phyloP scores from a whole-genome alignment of 2,888 invertebrate species.

The Amphipyra tragopoginis region DNA sequence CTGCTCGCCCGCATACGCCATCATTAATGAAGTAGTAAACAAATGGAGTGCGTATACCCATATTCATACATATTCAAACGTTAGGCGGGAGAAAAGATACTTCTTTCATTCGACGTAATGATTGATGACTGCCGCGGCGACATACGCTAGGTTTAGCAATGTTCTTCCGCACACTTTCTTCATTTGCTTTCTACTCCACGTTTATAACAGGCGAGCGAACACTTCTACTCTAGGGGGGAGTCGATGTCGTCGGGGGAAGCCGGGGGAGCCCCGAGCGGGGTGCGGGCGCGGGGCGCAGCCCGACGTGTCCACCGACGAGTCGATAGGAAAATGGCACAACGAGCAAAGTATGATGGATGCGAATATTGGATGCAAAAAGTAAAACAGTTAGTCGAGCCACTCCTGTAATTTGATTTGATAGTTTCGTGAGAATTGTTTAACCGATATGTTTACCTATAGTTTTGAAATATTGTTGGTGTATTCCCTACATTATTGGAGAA shows the following conservation, averaged over 20 bases:
- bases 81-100: neutral
- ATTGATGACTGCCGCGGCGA: neutral
- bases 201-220: conserved; percentile 24
- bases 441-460: neutral
- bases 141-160: neutral
- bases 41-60: too few species aligned
- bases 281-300: conserved; percentile 78
- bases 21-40: conserved; percentile 7
- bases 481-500: conserved; percentile 21
- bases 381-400: conserved; percentile 83
- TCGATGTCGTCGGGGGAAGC: conserved; percentile 70
- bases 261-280: conserved; percentile 78
- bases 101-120: neutral
- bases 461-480: conserved; percentile 51
- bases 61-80: too few species aligned
- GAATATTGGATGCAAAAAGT: conserved; percentile 71
- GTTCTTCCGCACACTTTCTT: neutral
- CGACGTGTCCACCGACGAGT: conserved; percentile 67
- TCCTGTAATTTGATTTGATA: conserved; percentile 75
- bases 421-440: conserved; percentile 25
- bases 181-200: conserved; percentile 11
- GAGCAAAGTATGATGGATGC: conserved; percentile 77
- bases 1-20: conserved; percentile 17
- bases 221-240: conserved; percentile 60
- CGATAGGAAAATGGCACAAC: conserved; percentile 85